Percentiles rank a stretch among this genome's conserved stretches.
These are phyloP conservation scores for Bradysia coprophila DNA, from an alignment of 1,140 invertebrate genomes.

Conservation along the genomic window DNA sequence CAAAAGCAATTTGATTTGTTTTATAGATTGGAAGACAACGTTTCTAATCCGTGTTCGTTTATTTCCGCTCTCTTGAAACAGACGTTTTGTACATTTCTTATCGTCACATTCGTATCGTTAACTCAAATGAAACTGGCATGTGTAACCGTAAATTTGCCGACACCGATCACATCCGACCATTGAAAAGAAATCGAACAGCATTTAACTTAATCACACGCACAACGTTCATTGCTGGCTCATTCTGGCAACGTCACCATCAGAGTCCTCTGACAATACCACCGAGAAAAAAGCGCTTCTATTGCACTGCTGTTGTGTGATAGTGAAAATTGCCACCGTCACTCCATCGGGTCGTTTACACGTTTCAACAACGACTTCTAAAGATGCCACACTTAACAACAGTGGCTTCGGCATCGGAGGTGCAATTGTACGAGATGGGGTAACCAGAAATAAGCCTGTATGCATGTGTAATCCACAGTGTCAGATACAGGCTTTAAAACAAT, in stretches of 20 bases:
- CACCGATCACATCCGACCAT: no score
- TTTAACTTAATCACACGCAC: not conserved
- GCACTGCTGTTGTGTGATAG: slow-evolving; percentile 26
- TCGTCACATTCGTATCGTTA: no score
- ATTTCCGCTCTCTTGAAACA: no score
- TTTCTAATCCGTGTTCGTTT: no score
- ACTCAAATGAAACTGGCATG: not conserved
- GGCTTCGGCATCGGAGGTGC: slow-evolving; percentile 22
- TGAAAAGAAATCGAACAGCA: no score
- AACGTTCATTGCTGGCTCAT: not conserved
- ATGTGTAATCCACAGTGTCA: slow-evolving; percentile 23
- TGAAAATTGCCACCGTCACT: slow-evolving; percentile 24
- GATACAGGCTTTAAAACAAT: slow-evolving; percentile 15
- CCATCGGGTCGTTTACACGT: slow-evolving; percentile 15
- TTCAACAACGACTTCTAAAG: slow-evolving; percentile 25
- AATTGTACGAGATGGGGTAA: no score
- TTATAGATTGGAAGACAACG: no score
- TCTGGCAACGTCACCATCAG: slow-evolving; percentile 1
- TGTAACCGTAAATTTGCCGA: not conserved
- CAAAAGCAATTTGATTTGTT: no score
- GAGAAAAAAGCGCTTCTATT: slow-evolving; percentile 24
- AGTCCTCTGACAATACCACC: slow-evolving; percentile 6
- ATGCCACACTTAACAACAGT: slow-evolving; percentile 17
- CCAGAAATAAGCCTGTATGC: slow-evolving; percentile 15
- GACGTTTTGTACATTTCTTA: no score